Base-by-base conservation (phyloP, 2,797 vertebrate species). In the Notolepis coatsorum region DNA sequence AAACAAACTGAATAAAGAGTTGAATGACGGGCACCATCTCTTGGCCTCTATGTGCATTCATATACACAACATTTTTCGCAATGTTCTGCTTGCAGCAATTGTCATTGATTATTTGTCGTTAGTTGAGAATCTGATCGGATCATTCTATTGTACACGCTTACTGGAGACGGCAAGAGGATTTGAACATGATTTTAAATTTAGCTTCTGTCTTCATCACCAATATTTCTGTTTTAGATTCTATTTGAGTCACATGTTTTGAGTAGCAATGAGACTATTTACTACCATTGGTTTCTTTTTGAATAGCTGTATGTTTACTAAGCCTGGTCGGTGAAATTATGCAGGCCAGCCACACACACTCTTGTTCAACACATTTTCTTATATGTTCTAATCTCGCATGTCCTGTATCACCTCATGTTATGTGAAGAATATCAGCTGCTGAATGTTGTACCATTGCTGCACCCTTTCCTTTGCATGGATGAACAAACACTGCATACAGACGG, bases 1-100 rank as follows among this genome's bases (percentile, higher is more conserved):
- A 67, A 79, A 55, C 57, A 62, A 65, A 60, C 74, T 84, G n/a
- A 91, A 90, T 91, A 90, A 90, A 91, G 77, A 80, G 71, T 91
- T 89, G 52, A 87, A 81, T 84, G 45, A 88, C 75, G 82, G 80
- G 82, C 83, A 78, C 62, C 77, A 74, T 81, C 85, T 90, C 73
- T n/a, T 74, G 81, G 84, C 80, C 82, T 90, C 68, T 86, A 79
- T 91, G 75, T 90, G 73, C 81, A 69, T 90, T 76, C 65, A 57
- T 82, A 18, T 50, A 15, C 28, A 30, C 12, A 2, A 7, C 9
- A 52, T 37, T 52, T 25, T 2, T 9, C 43, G 24, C 21, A 46
- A 5, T 23, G 6, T 43, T 6, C 41, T 43, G 41, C 41, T 10
- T 9, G n/a, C n/a, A n/a, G n/a, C n/a, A n/a, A n/a, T n/a, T n/a